Conservation (phyloP, 2,888 invertebrate species). For the Dysmachus trigonus region DNA sequence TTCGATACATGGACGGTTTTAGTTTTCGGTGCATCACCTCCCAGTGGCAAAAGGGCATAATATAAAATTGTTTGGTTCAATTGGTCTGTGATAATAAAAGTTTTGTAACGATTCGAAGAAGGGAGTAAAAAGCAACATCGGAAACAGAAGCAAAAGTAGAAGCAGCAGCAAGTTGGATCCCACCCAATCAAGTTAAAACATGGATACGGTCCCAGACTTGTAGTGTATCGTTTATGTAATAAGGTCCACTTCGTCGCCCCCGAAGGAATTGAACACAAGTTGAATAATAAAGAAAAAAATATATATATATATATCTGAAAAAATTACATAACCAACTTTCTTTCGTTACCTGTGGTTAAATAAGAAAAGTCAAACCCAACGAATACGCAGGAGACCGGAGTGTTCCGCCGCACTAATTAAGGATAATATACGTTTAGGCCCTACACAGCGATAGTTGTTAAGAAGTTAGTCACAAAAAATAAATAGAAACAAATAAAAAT, state of each 20-base stretch:
- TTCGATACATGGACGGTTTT: background rate
- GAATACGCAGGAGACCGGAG: slow-evolving; percentile 16
- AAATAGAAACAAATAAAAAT: no score
- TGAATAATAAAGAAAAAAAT: background rate
- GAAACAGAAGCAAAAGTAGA: background rate
- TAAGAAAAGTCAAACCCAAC: slow-evolving; percentile 43
- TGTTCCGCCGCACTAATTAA: slow-evolving; percentile 20
- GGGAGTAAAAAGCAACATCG: background rate
- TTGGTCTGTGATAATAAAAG: slow-evolving; percentile 24
- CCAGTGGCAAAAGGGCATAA: background rate
- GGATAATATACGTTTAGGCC: background rate
- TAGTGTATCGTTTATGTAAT: slow-evolving; percentile 22
- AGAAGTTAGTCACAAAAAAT: background rate
- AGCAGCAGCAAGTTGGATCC: background rate
- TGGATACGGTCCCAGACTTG: background rate
- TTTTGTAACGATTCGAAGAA: background rate
- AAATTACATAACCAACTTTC: slow-evolving; percentile 46
- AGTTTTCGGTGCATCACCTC: background rate
- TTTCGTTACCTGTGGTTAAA: slow-evolving; percentile 46
- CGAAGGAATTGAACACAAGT: slow-evolving; percentile 15
- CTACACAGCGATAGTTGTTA: slow-evolving; percentile 10
- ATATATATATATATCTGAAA: background rate
- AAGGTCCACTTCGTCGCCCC: background rate
- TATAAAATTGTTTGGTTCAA: background rate
- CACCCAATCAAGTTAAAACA: background rate